Evolutionary conservation across 2,113 vertebrate species (phyloP), one percentile per base, ranked within the genome.

Genomic region (Thermophis baileyi): DNA sequence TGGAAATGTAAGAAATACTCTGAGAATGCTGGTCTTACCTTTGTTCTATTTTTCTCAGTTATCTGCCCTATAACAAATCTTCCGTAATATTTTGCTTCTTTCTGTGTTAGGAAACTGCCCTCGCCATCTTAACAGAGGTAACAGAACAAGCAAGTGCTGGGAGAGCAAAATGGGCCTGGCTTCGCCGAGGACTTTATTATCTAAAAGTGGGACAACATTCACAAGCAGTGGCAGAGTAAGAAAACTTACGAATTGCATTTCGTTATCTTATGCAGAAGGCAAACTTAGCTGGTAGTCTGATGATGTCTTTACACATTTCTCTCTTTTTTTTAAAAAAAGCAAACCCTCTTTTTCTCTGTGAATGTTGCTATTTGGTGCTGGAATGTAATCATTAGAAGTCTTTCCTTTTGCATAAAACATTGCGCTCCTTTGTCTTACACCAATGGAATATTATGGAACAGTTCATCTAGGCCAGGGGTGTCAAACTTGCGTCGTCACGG

Each of bases 161-260:
- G 86, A 97, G 98, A 3, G 98, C 98, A 22, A 99, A 99, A 95
- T 99, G 99, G 99, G 99, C 99, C 47, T 99, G 99, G 99, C 98
- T 99, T 96, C 98, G 98, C 94, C 98, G 98, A 95, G 99, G 99
- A 11, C 98, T 99, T 0, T 98, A 99, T 96, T 97, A 99, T 95
- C 95, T 99, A 95, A 99, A 98, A 96, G 97, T 95, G 25, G 98
- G 98, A 86, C 98, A 99, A 51, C 98, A 99, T 54, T 98, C 98
- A 46, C 97, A 98, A 95, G 99, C 99, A 69, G 98, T 98, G 93
- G 94, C 98, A 86, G 99, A 99, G 99, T 99, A 99, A 98, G 98
- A 85, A 11, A 63, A 35, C 47, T 6, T 9, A 69, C 85, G 6
- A 86, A 14, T 51, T 92, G 51, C 1, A 93, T 94, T 90, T 89